phyloP scores from a whole-genome alignment of 2,888 invertebrate species.

The Microctonus brassicae region DNA sequence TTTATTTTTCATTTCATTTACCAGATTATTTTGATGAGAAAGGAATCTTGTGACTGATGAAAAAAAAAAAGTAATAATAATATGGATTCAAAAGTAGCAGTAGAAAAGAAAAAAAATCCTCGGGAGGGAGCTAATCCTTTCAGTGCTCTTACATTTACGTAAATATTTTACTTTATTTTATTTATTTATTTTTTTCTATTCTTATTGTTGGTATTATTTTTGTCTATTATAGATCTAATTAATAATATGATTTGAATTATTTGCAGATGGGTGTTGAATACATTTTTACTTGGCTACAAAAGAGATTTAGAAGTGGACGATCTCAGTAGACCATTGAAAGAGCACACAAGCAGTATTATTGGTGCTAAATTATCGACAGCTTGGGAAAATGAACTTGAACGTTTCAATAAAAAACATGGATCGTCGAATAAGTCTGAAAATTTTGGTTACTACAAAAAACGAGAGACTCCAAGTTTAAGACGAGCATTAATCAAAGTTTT shows the following conservation, averaged over 20 bases:
- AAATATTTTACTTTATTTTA: constrained; percentile 51
- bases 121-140: constrained; percentile 72
- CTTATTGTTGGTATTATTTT: not conserved
- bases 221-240: not conserved
- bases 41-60: not conserved
- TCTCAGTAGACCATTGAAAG: constrained; percentile 77
- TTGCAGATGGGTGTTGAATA: constrained; percentile 79
- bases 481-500: constrained; percentile 75
- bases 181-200: constrained; percentile 6
- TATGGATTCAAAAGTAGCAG: constrained; percentile 63
- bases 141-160: constrained; percentile 74
- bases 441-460: constrained; percentile 52
- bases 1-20: not conserved
- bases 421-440: not conserved
- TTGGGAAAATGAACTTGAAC: constrained; percentile 74
- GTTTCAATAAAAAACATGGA: constrained; percentile 47
- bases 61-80: not conserved
- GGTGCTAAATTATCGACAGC: constrained; percentile 76
- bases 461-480: constrained; percentile 75
- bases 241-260: not conserved
- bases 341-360: constrained; percentile 77
- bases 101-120: constrained; percentile 69
- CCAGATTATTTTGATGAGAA: too few relatives aligned
- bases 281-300: constrained; percentile 78
- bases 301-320: constrained; percentile 78